Evolutionary conservation across 1,140 invertebrate genomes (phyloP).

Genomic region (Brachionus plicatilis): DNA sequence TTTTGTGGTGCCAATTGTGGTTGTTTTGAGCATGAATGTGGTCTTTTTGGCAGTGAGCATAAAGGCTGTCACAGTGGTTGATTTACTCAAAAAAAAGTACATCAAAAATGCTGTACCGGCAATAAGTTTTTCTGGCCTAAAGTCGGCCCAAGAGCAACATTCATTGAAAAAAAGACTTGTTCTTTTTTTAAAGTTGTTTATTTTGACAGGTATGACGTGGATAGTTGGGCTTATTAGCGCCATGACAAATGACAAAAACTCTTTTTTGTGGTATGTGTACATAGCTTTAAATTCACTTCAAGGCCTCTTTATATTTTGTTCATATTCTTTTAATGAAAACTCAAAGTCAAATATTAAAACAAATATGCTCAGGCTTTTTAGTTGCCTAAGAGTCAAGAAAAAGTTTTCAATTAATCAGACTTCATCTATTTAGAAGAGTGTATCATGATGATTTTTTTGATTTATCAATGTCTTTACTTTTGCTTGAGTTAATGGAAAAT

Average conservation of each 20-base stretch:
- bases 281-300: slow-evolving; percentile 16
- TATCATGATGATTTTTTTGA: no score
- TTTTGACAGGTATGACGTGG: neutral
- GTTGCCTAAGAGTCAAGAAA: neutral
- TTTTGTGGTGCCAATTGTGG: neutral
- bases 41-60: neutral
- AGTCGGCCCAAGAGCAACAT: neutral
- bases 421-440: neutral
- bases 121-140: neutral
- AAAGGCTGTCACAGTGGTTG: neutral
- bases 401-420: neutral
- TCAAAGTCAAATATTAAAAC: neutral
- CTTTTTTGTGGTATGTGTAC: slow-evolving; percentile 7
- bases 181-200: neutral
- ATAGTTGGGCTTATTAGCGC: neutral
- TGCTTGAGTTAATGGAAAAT: no score
- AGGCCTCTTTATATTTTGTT: neutral
- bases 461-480: no score
- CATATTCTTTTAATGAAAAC: slow-evolving; percentile 13
- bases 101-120: neutral
- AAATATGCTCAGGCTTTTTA: neutral
- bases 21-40: neutral
- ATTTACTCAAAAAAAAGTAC: neutral
- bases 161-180: neutral
- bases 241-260: neutral